These are phyloP conservation scores for Drosophila pseudotakahashii DNA, from an alignment of 2,888 invertebrate genomes.

Conservation along the genomic window DNA sequence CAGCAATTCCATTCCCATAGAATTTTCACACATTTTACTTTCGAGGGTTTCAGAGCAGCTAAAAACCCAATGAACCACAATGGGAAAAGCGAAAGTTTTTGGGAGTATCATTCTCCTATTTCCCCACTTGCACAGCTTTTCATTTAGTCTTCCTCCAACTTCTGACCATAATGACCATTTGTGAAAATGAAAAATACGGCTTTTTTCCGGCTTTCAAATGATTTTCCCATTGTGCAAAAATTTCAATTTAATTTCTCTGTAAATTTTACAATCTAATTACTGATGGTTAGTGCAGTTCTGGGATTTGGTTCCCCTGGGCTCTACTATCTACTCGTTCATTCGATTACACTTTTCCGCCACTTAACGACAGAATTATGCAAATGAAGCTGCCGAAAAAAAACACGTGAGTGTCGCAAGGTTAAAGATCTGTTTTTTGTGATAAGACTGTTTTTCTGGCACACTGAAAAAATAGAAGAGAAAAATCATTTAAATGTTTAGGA, in stretches of 20 bases:
- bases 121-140: slow-evolving; percentile 11
- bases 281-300: not conserved
- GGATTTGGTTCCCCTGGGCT: slow-evolving; percentile 18
- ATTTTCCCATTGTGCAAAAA: not conserved
- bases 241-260: not conserved
- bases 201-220: not conserved
- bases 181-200: not conserved
- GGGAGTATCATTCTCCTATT: slow-evolving; percentile 13
- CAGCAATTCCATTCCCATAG: slow-evolving; percentile 39
- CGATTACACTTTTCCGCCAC: slow-evolving; percentile 79
- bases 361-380: slow-evolving; percentile 76
- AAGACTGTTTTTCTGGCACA: not conserved
- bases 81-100: slow-evolving; percentile 48
- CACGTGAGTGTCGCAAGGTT: slow-evolving; percentile 50
- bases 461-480: not conserved
- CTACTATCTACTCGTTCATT: slow-evolving; percentile 70
- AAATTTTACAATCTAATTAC: slow-evolving; percentile 22
- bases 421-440: slow-evolving; percentile 8
- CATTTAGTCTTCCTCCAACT: slow-evolving; percentile 9
- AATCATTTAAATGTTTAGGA: not conserved
- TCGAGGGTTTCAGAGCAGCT: not conserved
- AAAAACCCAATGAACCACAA: slow-evolving; percentile 49
- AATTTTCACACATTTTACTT: slow-evolving; percentile 30
- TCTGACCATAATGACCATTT: slow-evolving; percentile 11
- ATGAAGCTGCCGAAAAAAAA: slow-evolving; percentile 47